Base-by-base conservation (phyloP, 2,888 invertebrate species). In the Orchesellides sinensis region DNA sequence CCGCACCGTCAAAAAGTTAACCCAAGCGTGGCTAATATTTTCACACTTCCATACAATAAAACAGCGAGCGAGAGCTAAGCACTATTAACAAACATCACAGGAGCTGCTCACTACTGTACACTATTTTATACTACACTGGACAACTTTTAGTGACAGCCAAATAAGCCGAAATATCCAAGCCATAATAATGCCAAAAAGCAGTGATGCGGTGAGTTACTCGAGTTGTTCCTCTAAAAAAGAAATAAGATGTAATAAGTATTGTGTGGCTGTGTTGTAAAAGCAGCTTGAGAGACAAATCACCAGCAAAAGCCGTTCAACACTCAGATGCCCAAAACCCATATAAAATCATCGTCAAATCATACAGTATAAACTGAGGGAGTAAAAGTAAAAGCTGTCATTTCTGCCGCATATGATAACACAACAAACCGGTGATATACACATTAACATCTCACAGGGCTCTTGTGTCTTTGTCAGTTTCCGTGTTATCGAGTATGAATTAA, bases 1-100 rank as follows among this genome's bases (percentile, higher is more conserved):
- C 78, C 78, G 63, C 77, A 75, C 77, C 77, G 70, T 78, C 78
- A 78, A 78, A 78, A 78, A 78, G 78, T 69, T 78, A 78, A 78
- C 70, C 70, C 61, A 78, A 78, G 61, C 78, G 78, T 78, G 70
- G 19, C 69, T 78, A 78, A 78, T 70, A 70, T 78, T 63, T 78
- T 78, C 78, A 78, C 78, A 78, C 78, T 78, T 69, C 77, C 77
- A 63, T 70, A 78, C 70, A 63, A 78, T 70, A 69, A 78, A 59
- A 68, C 75, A 75, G 63, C 59, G 32, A 59, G 32, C 21, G 12
- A 23, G 29, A 52, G 52, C 52, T 17, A 21, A 52, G 52, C 52
- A 52, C 52, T 52, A 52, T 52, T 21, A 52, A 52, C 52, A 19
- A 52, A 40, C 40, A 2, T 10, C 40, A 32, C n/a, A 32, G 32